These are phyloP conservation scores for Hypsopygia costalis DNA, from an alignment of 2,888 invertebrate species.

Conservation along the genomic window DNA sequence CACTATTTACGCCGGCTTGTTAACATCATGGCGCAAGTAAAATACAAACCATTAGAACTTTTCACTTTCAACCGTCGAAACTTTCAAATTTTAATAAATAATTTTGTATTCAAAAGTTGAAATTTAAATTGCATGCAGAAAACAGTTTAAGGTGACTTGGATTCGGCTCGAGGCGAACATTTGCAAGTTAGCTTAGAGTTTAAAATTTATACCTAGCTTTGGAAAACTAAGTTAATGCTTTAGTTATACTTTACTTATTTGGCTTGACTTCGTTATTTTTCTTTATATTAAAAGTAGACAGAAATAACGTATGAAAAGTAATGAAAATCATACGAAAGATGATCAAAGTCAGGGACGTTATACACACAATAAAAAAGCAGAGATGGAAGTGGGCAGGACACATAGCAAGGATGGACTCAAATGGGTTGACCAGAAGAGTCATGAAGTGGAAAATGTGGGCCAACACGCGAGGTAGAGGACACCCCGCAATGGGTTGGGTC, in stretches of 20 bases:
- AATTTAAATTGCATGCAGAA: conserved; percentile 18
- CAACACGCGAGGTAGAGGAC: too few relatives aligned
- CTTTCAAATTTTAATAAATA: conserved; percentile 17
- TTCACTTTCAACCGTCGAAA: conserved; percentile 9
- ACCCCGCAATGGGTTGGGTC: too few relatives aligned
- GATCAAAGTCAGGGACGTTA: too few relatives aligned
- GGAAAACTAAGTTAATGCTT: neutral
- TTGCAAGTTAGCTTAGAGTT: conserved; percentile 7
- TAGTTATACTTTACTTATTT: neutral
- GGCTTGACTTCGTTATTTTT: too few relatives aligned
- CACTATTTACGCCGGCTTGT: neutral
- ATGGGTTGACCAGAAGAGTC: too few relatives aligned
- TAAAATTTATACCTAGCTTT: conserved; percentile 7
- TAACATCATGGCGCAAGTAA: conserved; percentile 5
- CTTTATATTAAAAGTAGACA: too few relatives aligned
- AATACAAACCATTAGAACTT: conserved; percentile 12
- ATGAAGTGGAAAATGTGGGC: too few relatives aligned
- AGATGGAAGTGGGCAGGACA: too few relatives aligned
- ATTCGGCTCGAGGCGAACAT: conserved; percentile 13
- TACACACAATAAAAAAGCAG: too few relatives aligned
- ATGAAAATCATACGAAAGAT: too few relatives aligned
- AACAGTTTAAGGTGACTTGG: conserved; percentile 14
- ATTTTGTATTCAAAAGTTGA: conserved; percentile 15
- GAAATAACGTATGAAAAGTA: too few relatives aligned
- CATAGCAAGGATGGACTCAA: too few relatives aligned